Evolutionary conservation across 2,113 vertebrate genomes (phyloP).

Genomic region (Podarcis cretensis): DNA sequence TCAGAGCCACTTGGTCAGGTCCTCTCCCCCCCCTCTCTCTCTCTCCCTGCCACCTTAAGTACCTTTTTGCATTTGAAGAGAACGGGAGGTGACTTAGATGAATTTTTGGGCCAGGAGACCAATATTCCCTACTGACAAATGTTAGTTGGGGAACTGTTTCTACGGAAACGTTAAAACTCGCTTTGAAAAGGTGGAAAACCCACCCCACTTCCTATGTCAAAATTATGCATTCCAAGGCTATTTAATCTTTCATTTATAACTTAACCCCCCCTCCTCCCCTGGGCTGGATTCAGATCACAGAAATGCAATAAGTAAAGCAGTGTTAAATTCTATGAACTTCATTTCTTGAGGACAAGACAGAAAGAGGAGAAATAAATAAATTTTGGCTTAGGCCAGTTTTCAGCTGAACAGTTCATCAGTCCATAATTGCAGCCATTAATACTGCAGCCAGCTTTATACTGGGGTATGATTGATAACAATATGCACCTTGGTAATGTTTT

Average conservation of each 20-base stretch:
- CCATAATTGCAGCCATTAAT: slow-evolving; percentile 65
- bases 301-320: slow-evolving; percentile 50
- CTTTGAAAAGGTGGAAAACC: slow-evolving; percentile 26
- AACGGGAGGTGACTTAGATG: too few species aligned
- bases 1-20: too few species aligned
- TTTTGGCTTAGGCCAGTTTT: slow-evolving; percentile 64
- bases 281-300: slow-evolving; percentile 16
- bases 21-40: too few species aligned
- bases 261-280: neutral
- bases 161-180: slow-evolving; percentile 29
- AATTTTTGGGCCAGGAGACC: neutral
- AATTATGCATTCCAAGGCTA: slow-evolving; percentile 40
- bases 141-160: neutral
- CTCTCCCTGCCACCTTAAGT: too few species aligned
- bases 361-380: neutral
- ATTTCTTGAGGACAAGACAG: neutral
- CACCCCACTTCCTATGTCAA: slow-evolving; percentile 38
- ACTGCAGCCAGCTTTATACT: slow-evolving; percentile 56
- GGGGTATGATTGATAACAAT: slow-evolving; percentile 69
- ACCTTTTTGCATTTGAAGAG: too few species aligned
- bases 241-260: neutral
- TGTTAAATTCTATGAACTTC: slow-evolving; percentile 55
- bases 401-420: slow-evolving; percentile 60
- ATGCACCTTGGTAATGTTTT: slow-evolving; percentile 59
- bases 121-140: neutral